These are phyloP conservation scores for Pogonocichla stellata DNA, from an alignment of 2,113 vertebrate species.

Conservation along the genomic window DNA sequence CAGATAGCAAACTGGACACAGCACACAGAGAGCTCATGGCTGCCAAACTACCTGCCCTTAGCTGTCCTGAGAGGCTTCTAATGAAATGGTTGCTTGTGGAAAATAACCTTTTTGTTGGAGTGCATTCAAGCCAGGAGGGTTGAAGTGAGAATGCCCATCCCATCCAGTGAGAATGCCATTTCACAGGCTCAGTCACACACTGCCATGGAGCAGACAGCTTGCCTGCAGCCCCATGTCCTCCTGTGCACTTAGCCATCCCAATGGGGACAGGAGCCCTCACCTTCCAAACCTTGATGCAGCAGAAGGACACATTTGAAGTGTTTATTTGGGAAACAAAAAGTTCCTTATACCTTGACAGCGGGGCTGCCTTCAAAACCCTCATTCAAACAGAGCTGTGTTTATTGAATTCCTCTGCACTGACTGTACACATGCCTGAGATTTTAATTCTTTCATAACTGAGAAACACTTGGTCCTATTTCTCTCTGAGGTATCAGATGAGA, in stretches of 20 bases:
- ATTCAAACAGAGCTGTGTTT: constrained; percentile 49
- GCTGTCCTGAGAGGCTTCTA: neutral
- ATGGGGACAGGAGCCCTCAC: neutral
- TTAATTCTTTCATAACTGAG: constrained; percentile 29
- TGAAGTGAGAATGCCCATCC: neutral
- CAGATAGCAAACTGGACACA: neutral
- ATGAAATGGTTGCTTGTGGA: neutral
- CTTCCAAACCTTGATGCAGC: neutral
- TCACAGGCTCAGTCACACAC: neutral
- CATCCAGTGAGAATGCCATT: rapidly evolving
- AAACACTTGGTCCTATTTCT: neutral
- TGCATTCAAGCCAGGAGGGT: neutral
- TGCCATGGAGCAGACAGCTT: neutral
- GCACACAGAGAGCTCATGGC: rapidly evolving
- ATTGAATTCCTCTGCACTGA: constrained; percentile 34
- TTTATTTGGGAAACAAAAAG: constrained; percentile 19
- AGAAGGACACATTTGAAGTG: neutral
- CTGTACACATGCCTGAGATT: constrained; percentile 16
- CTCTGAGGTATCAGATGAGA: neutral
- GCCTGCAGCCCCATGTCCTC: neutral
- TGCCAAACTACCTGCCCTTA: neutral
- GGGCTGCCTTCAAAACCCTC: constrained; percentile 29
- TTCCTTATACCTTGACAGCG: neutral
- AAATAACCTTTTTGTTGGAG: neutral
- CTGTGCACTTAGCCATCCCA: rapidly evolving